Evolutionary conservation across 2,797 vertebrate genomes (phyloP).

Genomic region (Oryzias sinensis): DNA sequence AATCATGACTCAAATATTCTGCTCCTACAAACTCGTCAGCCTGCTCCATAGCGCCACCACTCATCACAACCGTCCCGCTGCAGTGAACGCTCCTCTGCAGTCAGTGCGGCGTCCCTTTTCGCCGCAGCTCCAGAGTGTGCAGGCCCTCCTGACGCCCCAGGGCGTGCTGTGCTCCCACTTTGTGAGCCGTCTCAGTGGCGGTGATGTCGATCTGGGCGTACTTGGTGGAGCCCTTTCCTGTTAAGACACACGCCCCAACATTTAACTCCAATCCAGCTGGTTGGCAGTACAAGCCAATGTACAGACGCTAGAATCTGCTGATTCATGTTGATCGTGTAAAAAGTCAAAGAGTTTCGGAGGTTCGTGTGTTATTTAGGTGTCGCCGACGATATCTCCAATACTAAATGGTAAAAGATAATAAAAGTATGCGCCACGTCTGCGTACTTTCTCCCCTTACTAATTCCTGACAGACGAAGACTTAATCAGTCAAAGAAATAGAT

Average conservation of each 20-base stretch:
- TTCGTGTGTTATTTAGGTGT: no score
- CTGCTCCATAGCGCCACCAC: slow-evolving; percentile 2
- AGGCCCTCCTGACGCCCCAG: slow-evolving; percentile 85
- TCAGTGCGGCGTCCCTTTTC: slow-evolving; percentile 77
- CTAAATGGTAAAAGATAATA: no score
- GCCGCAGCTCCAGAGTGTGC: slow-evolving; percentile 82
- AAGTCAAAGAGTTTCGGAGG: no score
- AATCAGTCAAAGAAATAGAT: no score
- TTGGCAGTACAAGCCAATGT: no score
- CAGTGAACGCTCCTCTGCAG: slow-evolving; percentile 5
- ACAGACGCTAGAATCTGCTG: no score
- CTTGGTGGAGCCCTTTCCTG: slow-evolving; percentile 81
- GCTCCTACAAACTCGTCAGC: slow-evolving; percentile 6
- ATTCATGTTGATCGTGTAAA: no score
- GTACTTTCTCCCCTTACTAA: no score
- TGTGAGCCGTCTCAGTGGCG: slow-evolving; percentile 87
- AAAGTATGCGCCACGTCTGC: no score
- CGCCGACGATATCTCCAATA: no score
- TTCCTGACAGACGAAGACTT: no score
- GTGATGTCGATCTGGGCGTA: slow-evolving; percentile 90
- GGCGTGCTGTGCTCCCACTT: slow-evolving; percentile 85
- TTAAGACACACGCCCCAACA: slow-evolving; percentile 14
- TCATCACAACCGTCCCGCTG: slow-evolving; percentile 2
- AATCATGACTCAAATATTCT: not conserved
- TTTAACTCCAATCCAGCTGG: not conserved